Percentiles rank a stretch among this genome's conserved stretches.
These are phyloP conservation scores for Lagenorhynchus albirostris DNA, from an alignment of 2,113 vertebrate genomes.

Conservation along the genomic window DNA sequence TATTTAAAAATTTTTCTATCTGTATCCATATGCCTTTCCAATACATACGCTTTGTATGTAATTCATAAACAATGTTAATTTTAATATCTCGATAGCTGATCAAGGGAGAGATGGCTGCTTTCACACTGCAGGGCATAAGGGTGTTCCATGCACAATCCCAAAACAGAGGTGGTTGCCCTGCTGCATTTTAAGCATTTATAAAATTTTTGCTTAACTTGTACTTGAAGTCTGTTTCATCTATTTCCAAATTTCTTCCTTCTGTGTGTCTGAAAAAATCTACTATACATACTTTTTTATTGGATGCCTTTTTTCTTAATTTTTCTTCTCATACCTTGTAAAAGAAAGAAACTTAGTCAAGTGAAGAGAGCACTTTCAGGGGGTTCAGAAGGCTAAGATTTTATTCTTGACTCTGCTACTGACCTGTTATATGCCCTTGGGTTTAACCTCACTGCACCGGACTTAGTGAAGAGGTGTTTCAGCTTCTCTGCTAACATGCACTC, in stretches of 20 bases:
- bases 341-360: conserved; percentile 39
- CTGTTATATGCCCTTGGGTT: conserved; percentile 63
- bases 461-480: conserved; percentile 55
- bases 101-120: neutral
- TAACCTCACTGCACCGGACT: conserved; percentile 63
- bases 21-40: neutral
- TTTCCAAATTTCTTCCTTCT: conserved; percentile 22
- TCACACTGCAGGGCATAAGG: neutral
- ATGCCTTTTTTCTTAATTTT: conserved; percentile 9
- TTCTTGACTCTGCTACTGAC: conserved; percentile 43
- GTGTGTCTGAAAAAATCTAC: neutral
- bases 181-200: neutral
- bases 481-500: conserved; percentile 57
- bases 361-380: conserved; percentile 30
- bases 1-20: neutral
- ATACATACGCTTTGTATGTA: neutral
- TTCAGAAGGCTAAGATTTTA: conserved; percentile 61
- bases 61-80: conserved; percentile 7
- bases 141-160: neutral
- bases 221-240: neutral
- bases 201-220: neutral
- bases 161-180: neutral
- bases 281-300: neutral
- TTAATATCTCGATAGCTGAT: neutral
- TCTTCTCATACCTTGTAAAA: conserved; percentile 2